A percentile compares a stretch with the other conserved stretches of the same genome.
Evolutionary conservation across 2,113 vertebrate species (phyloP).

Genomic region (Hylia prasina): DNA sequence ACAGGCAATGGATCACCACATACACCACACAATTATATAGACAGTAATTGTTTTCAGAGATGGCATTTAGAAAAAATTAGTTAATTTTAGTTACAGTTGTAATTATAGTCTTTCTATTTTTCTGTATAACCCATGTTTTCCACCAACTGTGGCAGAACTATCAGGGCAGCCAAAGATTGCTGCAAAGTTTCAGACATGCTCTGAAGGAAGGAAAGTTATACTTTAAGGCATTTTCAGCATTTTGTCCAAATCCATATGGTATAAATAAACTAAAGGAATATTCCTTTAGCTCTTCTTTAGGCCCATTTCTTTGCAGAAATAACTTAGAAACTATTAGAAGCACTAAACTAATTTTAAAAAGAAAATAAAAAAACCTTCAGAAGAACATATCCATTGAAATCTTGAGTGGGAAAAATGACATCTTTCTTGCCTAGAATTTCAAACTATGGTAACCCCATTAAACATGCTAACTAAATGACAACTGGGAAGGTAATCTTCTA

Average conservation of each 20-base stretch:
- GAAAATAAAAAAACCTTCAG: background rate
- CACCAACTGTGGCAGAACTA: background rate
- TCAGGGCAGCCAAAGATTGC: background rate
- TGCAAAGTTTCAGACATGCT: background rate
- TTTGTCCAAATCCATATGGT: background rate
- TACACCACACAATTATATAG: background rate
- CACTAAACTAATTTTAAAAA: background rate
- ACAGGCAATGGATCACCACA: background rate
- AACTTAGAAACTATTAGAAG: background rate
- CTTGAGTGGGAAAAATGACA: background rate
- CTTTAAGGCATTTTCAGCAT: background rate
- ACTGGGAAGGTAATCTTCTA: background rate
- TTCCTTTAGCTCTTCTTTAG: background rate
- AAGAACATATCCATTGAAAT: background rate
- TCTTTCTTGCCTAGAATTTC: background rate
- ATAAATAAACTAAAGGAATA: background rate
- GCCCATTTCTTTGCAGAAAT: background rate
- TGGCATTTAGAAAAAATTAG: background rate
- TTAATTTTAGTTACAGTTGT: background rate
- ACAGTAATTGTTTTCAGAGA: background rate
- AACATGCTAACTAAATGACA: background rate
- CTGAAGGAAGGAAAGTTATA: background rate
- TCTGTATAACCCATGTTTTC: background rate
- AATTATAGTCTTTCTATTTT: background rate
- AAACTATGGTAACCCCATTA: background rate